phyloP scores from a whole-genome alignment of 2,797 vertebrate species.

The Malacoraja senta region DNA sequence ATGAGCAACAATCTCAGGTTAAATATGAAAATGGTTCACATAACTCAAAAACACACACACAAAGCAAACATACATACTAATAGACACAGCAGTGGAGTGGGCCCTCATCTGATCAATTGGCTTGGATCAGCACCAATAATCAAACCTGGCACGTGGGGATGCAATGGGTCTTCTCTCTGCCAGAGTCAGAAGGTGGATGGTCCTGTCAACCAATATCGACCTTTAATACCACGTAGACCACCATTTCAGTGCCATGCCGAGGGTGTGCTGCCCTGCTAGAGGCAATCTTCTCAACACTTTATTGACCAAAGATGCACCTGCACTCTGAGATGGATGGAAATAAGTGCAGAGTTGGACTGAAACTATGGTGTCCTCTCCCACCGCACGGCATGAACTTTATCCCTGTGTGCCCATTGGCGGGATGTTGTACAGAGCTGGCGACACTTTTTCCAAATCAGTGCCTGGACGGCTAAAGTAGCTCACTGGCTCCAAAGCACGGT shows the following conservation, averaged over 20 bases:
- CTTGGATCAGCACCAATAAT: not conserved
- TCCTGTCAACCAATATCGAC: not conserved
- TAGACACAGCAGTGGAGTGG: slow-evolving; percentile 32
- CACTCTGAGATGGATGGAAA: not conserved
- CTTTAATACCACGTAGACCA: too few relatives aligned
- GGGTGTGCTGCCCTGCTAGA: not conserved
- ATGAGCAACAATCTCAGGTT: slow-evolving; percentile 20
- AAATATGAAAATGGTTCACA: slow-evolving; percentile 3
- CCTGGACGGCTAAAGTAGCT: too few relatives aligned
- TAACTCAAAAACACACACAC: not conserved
- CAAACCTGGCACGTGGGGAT: not conserved
- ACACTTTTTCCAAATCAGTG: too few relatives aligned
- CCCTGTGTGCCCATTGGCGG: too few relatives aligned
- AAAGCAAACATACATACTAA: slow-evolving; percentile 16
- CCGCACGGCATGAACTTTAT: too few relatives aligned
- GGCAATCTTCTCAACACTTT: too few relatives aligned
- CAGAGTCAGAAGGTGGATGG: not conserved
- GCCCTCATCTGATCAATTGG: not conserved
- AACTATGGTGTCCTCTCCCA: too few relatives aligned
- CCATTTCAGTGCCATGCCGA: not conserved
- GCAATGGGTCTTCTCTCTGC: not conserved
- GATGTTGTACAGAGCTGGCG: too few relatives aligned
- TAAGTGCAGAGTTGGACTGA: not conserved
- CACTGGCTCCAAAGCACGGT: too few relatives aligned
- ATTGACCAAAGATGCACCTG: not conserved